Conservation (phyloP, 1,140 invertebrate genomes). For the Portunus trituberculatus region DNA sequence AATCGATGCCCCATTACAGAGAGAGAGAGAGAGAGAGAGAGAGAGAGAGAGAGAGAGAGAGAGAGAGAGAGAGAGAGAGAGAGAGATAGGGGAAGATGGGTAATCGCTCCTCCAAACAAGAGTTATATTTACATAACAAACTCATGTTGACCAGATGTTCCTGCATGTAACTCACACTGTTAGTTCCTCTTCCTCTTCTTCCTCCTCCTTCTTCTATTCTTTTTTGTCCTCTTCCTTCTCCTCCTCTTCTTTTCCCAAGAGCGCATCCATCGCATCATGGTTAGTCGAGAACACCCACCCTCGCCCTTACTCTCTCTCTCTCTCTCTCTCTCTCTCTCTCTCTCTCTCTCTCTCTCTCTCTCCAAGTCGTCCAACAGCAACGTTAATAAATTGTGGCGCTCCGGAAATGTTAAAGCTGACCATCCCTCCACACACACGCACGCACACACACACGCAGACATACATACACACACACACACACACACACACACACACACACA, state of each 20-base stretch:
- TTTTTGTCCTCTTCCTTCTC: too few species aligned
- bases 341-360: neutral
- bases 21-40: too few species aligned
- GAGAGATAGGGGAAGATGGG: neutral
- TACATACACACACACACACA: slow-evolving; percentile 22
- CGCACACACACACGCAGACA: neutral
- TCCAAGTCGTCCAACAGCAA: neutral
- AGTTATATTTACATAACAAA: neutral
- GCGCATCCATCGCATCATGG: neutral
- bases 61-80: neutral
- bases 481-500: slow-evolving; percentile 31
- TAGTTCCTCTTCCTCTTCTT: neutral
- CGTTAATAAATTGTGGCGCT: neutral
- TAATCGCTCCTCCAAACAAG: neutral
- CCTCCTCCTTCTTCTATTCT: neutral
- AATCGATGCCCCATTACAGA: too few species aligned
- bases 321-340: neutral
- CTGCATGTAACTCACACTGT: neutral
- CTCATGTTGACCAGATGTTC: neutral
- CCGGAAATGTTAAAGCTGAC: neutral
- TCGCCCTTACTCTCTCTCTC: neutral
- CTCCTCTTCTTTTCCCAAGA: neutral
- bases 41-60: neutral
- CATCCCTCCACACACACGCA: neutral
- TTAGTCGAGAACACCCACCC: neutral